phyloP scores from a whole-genome alignment of 2,797 vertebrate genomes.

The Gallinago nigripennis region DNA sequence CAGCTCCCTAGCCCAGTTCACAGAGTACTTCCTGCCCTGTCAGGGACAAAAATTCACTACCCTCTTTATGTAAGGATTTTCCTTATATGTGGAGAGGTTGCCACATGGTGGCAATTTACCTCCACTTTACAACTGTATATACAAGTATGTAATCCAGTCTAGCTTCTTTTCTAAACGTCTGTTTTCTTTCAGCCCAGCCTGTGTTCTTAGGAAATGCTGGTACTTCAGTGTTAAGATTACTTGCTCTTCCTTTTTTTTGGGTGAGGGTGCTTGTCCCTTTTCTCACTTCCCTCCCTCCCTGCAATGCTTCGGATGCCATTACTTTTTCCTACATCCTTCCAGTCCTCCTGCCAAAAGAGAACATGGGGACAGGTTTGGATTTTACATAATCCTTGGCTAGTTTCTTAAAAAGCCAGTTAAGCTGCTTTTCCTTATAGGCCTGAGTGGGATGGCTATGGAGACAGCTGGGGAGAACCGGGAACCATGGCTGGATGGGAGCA shows the following conservation, averaged over 20 bases:
- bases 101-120: conserved; percentile 50
- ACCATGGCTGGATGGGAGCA: background rate
- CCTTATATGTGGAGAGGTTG: conserved; percentile 1
- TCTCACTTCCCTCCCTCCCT: background rate
- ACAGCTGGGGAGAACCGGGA: background rate
- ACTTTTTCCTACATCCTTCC: background rate
- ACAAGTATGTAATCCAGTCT: background rate
- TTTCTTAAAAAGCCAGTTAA: background rate
- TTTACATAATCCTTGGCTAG: background rate
- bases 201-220: background rate
- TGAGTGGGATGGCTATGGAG: background rate
- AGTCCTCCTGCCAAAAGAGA: background rate
- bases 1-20: background rate
- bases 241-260: background rate
- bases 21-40: background rate
- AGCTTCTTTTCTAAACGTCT: background rate
- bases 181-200: background rate
- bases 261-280: background rate
- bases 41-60: background rate
- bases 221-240: background rate
- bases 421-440: background rate
- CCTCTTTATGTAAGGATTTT: background rate
- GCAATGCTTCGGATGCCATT: background rate
- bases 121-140: background rate
- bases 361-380: background rate